Conservation (phyloP, 2,113 vertebrate species). For the Cygnus atratus region DNA sequence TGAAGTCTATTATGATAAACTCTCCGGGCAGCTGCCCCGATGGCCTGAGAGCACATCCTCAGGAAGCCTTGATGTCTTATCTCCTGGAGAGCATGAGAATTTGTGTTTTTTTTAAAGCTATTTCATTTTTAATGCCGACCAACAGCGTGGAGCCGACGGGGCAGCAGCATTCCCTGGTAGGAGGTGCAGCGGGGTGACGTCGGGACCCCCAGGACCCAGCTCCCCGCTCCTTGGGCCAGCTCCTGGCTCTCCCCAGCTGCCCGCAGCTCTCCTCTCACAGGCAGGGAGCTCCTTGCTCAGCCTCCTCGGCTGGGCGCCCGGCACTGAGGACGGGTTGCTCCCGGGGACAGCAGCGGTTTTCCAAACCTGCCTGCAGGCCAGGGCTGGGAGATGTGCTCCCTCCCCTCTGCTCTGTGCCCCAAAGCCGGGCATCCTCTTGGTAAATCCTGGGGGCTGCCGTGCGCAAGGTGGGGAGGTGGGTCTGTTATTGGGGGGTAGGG, state of each 20-base stretch:
- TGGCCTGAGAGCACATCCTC: conserved; percentile 70
- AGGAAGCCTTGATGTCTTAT: conserved; percentile 74
- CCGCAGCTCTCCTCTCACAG: neutral
- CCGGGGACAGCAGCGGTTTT: neutral
- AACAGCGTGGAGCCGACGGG: neutral
- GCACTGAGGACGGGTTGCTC: neutral
- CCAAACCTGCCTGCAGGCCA: neutral
- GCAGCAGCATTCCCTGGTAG: neutral
- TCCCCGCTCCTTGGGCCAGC: neutral
- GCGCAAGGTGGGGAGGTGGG: neutral
- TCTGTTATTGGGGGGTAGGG: neutral
- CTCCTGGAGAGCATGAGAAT: conserved; percentile 37
- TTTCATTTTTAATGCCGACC: neutral
- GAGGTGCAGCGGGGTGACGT: neutral
- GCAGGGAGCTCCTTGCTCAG: neutral
- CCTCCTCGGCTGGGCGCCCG: neutral
- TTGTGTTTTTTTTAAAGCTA: neutral
- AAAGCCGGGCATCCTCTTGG: neutral
- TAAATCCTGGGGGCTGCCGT: neutral
- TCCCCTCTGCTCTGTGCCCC: neutral
- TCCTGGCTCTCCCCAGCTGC: neutral
- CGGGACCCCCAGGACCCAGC: neutral
- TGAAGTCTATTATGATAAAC: conserved; percentile 74
- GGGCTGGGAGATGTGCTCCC: neutral
- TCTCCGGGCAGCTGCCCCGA: conserved; percentile 33